A percentile compares a stretch with the other conserved stretches of the same genome.
Conservation (phyloP, 1,140 invertebrate genomes). For the Nasonia vitripennis region DNA sequence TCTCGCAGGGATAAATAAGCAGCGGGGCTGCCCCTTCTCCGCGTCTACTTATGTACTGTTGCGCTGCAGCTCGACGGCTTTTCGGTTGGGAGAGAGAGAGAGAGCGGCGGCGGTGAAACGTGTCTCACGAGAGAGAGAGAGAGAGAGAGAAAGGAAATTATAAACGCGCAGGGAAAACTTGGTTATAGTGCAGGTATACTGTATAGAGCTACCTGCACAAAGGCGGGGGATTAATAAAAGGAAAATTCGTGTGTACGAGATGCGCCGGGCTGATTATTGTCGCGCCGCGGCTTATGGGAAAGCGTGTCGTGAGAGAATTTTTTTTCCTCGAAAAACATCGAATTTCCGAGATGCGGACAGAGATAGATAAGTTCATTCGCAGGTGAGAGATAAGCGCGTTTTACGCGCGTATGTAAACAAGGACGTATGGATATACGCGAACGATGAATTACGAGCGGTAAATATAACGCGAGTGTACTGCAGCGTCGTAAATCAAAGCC, state of each 20-base stretch:
- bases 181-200: background rate
- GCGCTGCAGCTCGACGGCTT: background rate
- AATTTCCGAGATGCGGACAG: too few species aligned
- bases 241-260: background rate
- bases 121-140: constrained; percentile 6
- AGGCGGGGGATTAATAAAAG: constrained; percentile 8
- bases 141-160: constrained; percentile 2
- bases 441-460: too few species aligned
- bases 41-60: too few species aligned
- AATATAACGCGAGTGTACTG: too few species aligned
- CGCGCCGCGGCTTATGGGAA: too few species aligned
- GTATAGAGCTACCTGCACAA: background rate
- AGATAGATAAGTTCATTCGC: too few species aligned
- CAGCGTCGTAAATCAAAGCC: too few species aligned
- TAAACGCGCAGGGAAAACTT: background rate
- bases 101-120: constrained; percentile 31
- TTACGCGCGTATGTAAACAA: background rate
- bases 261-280: background rate
- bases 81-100: constrained; percentile 12
- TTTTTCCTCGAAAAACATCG: too few species aligned
- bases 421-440: background rate
- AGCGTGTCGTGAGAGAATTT: background rate
- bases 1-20: constrained; percentile 5
- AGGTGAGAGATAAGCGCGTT: too few species aligned
- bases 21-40: constrained; percentile 20